Evolutionary conservation across 2,797 vertebrate species (phyloP).

Genomic region (Peromyscus attwateri): DNA sequence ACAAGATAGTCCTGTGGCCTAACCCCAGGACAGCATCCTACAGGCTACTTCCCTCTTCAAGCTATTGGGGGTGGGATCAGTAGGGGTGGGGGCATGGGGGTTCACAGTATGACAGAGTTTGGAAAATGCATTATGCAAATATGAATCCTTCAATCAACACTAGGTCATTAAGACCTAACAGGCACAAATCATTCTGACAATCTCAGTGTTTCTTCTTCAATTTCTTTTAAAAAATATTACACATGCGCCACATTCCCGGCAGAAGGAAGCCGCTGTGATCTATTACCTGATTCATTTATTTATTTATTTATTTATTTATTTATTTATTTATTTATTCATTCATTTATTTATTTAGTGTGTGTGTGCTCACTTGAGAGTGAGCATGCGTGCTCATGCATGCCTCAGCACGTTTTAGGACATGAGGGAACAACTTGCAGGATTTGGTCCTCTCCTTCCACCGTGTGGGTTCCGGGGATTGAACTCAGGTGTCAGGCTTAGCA

Average conservation of each 20-base stretch:
- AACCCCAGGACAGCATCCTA: not conserved
- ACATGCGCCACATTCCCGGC: no score
- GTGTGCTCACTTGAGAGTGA: not conserved
- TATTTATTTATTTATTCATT: not conserved
- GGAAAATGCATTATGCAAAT: conserved; percentile 57
- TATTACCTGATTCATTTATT: no score
- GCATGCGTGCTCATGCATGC: not conserved
- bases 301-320: not conserved
- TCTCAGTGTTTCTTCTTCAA: not conserved
- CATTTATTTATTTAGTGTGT: not conserved
- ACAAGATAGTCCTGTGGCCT: not conserved
- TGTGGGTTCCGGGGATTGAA: not conserved
- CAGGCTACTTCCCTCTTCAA: not conserved
- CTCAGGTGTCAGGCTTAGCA: not conserved
- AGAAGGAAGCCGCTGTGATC: no score
- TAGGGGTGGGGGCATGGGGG: no score
- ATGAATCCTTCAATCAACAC: conserved; percentile 23
- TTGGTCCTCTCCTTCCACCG: not conserved
- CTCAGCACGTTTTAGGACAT: not conserved
- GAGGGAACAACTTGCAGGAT: not conserved
- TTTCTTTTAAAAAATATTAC: not conserved
- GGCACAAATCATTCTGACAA: conserved; percentile 36
- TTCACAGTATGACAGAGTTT: conserved; percentile 5
- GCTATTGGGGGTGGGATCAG: not conserved
- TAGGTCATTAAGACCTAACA: not conserved